Evolutionary conservation across 2,888 invertebrate species (phyloP), one percentile per base, ranked within the genome.

Genomic region (Dinocampus coccinellae): DNA sequence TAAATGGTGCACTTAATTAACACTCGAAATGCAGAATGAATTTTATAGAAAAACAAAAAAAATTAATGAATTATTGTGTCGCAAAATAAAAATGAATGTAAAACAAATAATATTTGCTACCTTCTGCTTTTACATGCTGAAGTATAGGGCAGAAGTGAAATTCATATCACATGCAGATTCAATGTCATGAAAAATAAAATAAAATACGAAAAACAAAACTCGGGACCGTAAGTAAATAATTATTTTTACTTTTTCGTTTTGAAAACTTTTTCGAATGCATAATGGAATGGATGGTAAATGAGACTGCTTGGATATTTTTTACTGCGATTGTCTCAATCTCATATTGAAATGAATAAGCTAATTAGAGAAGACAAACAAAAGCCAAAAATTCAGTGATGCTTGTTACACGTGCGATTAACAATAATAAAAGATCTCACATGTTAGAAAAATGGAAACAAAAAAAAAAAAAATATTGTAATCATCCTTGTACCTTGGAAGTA

Each of bases 401-500:
- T 63, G 42, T 55, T 34, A 61, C 62, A 70, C 65, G 82, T 84
- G 81, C 83, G 83, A 77, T 82, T 81, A 82, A 85, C 65, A 61
- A 47, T 47, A 83, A 76, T 82, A 79, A 79, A 85, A 83, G 82
- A 84, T 84, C 82, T 86, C 85, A 86, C 84, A 84, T 83, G 80
- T 83, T 83, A 47, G 47, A 82, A 83, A 16, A 20, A 47, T n/a
- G 4, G 4, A 53, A 55, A 55, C 6, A 13, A 39, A 55, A 4
- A 55, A 55, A 55, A 7, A 6, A 39, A 63, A 80, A 83, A 81
- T 80, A 85, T 83, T 85, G 83, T 85, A 85, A 84, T 79, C 84
- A 85, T 84, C 80, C 81, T 81, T 86, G 85, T 86, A 87, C 87
- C 85, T 86, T 86, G 85, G 86, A 86, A 87, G 84, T 86, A 87